A percentile compares a stretch with the other conserved stretches of the same genome.
Conservation (phyloP, 2,888 invertebrate genomes). For the Hirtodrosophila duncani region DNA sequence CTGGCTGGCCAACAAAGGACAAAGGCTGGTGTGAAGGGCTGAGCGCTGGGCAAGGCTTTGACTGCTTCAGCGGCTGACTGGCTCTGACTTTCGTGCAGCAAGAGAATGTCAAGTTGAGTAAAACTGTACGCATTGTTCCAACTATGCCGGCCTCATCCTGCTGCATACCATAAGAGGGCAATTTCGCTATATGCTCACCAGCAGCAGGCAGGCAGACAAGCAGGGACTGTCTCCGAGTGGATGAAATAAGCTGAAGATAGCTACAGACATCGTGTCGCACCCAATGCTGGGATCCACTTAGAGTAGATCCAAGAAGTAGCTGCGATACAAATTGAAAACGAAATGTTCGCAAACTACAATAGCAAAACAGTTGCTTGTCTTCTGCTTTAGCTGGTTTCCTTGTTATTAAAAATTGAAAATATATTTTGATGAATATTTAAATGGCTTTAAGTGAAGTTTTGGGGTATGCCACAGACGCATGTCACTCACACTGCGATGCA, state of each 20-base stretch:
- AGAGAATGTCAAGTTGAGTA: conserved; percentile 29
- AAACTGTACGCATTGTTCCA: conserved; percentile 5
- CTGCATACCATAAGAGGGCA: conserved; percentile 11
- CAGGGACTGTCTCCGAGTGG: too few species aligned
- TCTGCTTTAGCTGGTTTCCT: conserved; percentile 13
- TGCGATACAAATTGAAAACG: conserved; percentile 58
- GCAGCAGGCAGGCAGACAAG: too few species aligned
- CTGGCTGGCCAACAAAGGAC: conserved; percentile 13
- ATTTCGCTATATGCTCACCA: conserved; percentile 14
- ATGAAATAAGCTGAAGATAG: neutral
- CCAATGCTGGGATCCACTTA: conserved; percentile 35
- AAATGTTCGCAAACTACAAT: conserved; percentile 35
- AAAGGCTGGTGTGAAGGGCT: neutral
- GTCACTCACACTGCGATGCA: too few species aligned
- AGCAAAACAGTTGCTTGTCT: conserved; percentile 23
- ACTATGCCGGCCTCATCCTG: conserved; percentile 1
- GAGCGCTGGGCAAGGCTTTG: too few species aligned
- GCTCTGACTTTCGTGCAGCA: conserved; percentile 21
- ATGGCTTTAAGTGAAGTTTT: conserved; percentile 34
- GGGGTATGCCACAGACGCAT: too few species aligned
- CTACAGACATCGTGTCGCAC: conserved; percentile 47
- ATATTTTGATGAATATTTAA: conserved; percentile 48
- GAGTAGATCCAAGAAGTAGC: conserved; percentile 22
- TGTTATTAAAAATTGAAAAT: too few species aligned
- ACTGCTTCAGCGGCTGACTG: conserved; percentile 7